These are phyloP conservation scores for Cnemophilus loriae DNA, from an alignment of 2,113 vertebrate species.

Conservation along the genomic window DNA sequence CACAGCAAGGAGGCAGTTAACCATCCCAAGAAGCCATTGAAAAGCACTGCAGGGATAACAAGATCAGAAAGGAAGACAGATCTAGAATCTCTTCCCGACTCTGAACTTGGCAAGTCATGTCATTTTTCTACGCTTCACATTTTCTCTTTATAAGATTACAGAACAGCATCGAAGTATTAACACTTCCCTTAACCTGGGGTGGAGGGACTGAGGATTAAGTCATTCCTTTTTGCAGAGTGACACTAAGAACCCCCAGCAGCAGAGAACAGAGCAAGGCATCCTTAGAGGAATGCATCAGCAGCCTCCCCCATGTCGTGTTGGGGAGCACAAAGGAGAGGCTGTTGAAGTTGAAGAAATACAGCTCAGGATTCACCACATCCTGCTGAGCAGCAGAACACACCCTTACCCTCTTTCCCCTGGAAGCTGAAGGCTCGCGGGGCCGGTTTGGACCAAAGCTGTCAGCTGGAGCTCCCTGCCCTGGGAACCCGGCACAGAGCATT, in stretches of 20 bases:
- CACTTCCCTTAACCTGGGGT: not conserved
- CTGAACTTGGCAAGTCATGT: not conserved
- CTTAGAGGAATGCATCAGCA: not conserved
- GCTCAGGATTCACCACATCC: constrained; percentile 13
- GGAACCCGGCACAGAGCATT: not conserved
- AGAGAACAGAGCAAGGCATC: not conserved
- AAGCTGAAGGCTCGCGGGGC: not conserved
- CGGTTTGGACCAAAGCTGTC: not conserved
- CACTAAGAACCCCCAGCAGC: not conserved
- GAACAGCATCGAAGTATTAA: not conserved
- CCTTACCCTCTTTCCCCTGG: not conserved
- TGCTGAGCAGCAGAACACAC: not conserved
- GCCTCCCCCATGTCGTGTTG: fast-evolving
- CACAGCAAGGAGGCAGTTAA: not conserved
- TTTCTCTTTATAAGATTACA: not conserved
- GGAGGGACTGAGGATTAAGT: not conserved
- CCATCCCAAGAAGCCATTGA: not conserved
- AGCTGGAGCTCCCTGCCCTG: not conserved
- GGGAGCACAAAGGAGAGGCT: not conserved
- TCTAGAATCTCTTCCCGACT: not conserved
- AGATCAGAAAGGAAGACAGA: not conserved
- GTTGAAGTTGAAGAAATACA: not conserved
- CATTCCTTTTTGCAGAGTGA: not conserved
- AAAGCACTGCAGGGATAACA: not conserved
- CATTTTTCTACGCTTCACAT: fast-evolving